phyloP scores from a whole-genome alignment of 2,888 invertebrate species.

The Homarus gammarus region DNA sequence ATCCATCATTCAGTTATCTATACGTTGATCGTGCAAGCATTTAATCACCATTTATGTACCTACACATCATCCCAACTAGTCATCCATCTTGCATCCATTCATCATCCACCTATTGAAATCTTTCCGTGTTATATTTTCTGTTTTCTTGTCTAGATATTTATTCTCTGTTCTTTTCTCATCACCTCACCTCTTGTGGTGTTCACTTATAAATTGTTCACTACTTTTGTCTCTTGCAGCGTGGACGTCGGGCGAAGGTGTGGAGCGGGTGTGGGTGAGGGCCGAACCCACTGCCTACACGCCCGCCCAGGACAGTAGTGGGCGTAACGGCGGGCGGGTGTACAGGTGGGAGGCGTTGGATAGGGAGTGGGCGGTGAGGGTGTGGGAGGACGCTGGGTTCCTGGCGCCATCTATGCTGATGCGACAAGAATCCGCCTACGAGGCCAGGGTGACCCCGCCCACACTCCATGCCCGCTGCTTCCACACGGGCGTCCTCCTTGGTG shows the following conservation, averaged over 20 bases:
- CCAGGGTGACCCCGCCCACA: constrained; percentile 24
- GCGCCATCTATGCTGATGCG: constrained; percentile 8
- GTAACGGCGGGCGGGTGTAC: constrained; percentile 24
- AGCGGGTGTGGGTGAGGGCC: constrained; percentile 18
- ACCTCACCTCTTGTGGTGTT: too few relatives aligned
- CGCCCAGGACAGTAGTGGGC: background rate
- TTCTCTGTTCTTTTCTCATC: background rate
- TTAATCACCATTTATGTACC: too few relatives aligned
- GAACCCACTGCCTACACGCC: background rate
- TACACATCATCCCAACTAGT: too few relatives aligned
- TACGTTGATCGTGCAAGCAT: too few relatives aligned
- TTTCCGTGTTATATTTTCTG: background rate
- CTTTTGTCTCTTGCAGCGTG: background rate
- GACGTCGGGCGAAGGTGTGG: background rate
- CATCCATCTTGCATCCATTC: too few relatives aligned
- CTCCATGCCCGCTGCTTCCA: constrained; percentile 31
- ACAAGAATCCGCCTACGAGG: background rate
- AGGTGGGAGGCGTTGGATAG: constrained; percentile 19
- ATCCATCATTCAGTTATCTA: too few relatives aligned
- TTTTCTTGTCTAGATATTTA: background rate
- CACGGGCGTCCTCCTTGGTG: constrained; percentile 21
- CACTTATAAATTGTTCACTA: background rate
- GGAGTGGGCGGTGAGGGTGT: constrained; percentile 18
- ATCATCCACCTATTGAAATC: background rate
- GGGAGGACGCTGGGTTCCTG: constrained; percentile 17